A percentile compares a stretch with the other conserved stretches of the same genome.
These are phyloP conservation scores for Talpa occidentalis DNA, from an alignment of 2,113 vertebrate genomes.

Conservation along the genomic window DNA sequence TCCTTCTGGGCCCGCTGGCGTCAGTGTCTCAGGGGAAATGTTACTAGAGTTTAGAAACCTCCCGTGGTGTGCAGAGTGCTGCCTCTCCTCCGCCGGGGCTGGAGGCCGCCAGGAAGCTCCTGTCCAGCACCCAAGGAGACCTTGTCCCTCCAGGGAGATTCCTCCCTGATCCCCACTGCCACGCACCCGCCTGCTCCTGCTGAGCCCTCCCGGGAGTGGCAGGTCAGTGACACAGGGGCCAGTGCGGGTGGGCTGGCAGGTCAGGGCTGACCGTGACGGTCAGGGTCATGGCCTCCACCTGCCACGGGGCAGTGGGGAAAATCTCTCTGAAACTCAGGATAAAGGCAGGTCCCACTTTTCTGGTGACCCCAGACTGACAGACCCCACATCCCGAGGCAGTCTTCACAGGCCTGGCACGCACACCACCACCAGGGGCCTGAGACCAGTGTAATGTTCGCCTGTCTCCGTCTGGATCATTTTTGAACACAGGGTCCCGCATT, in stretches of 20 bases:
- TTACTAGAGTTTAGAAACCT: conserved; percentile 53
- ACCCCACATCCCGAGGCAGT: background rate
- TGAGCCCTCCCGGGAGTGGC: background rate
- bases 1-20: conserved; percentile 16
- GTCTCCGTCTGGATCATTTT: background rate
- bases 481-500: background rate
- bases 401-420: background rate
- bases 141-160: background rate
- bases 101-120: background rate
- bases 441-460: background rate
- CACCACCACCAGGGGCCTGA: rapidly evolving
- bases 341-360: background rate
- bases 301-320: background rate
- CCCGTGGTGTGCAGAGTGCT: background rate
- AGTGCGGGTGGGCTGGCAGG: background rate
- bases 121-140: background rate
- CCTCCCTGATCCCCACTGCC: background rate
- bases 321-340: background rate
- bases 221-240: conserved; percentile 54
- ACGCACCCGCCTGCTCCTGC: background rate
- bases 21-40: conserved; percentile 11
- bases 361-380: background rate
- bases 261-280: background rate
- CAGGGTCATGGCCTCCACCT: background rate
- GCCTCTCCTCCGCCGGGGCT: background rate